Evolutionary conservation across 64 coral and sea anemone genomes (phyloP).

Genomic region (Orbicella faveolata): DNA sequence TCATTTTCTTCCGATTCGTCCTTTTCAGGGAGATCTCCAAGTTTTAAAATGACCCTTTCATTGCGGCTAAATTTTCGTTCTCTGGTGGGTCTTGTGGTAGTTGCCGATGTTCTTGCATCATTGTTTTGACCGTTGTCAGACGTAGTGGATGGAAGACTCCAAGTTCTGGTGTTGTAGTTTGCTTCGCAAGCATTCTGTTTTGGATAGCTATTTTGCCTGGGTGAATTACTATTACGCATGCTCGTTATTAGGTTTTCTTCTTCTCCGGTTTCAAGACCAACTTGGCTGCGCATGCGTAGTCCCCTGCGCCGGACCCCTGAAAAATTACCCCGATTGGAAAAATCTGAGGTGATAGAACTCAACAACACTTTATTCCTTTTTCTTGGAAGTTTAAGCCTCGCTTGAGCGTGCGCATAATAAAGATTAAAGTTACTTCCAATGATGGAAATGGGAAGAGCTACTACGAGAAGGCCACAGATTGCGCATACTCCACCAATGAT

Average conservation of each 20-base stretch:
- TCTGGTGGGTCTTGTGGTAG: conserved; percentile 3
- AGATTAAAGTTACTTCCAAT: conserved; percentile 97
- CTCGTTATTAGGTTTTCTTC: background rate
- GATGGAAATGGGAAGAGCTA: conserved; percentile 93
- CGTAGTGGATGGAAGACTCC: conserved; percentile 5
- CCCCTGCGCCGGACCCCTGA: conserved; percentile 47
- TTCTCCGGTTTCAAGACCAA: background rate
- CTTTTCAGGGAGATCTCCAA: conserved; percentile 74
- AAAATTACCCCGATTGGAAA: conserved; percentile 39
- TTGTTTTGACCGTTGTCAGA: conserved; percentile 9
- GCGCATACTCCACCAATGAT: conserved; percentile 88
- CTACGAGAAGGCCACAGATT: conserved; percentile 80
- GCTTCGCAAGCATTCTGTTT: background rate
- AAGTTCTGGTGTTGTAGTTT: background rate
- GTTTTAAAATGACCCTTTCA: conserved; percentile 45
- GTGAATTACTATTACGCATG: background rate
- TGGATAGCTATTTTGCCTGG: conserved; percentile 15
- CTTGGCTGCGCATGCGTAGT: conserved; percentile 46
- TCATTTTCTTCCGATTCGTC: conserved; percentile 63
- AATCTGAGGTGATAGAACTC: conserved; percentile 67
- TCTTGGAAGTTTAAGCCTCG: conserved; percentile 76
- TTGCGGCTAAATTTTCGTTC: conserved; percentile 69
- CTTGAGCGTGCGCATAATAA: conserved; percentile 95
- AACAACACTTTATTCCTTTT: conserved; percentile 70
- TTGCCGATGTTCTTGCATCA: conserved; percentile 41